Evolutionary conservation across 2,888 invertebrate genomes (phyloP).

Genomic region (Amblyjoppa fuscipennis): DNA sequence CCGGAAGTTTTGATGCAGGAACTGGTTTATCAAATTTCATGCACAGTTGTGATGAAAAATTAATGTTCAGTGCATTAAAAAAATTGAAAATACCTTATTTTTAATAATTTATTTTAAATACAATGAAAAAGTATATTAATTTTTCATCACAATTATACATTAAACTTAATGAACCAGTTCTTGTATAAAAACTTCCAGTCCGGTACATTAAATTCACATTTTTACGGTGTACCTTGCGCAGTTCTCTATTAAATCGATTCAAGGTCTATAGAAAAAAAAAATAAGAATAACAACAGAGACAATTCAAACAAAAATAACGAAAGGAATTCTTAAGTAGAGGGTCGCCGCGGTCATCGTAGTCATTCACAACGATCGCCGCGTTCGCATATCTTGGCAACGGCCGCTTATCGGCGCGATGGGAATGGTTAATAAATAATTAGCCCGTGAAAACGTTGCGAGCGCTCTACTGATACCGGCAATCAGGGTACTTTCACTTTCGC

Average conservation of each 20-base stretch:
- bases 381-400: slow-evolving; percentile 23
- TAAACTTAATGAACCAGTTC: too few species aligned
- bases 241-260: slow-evolving; percentile 26
- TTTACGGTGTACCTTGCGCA: not conserved
- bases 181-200: too few species aligned
- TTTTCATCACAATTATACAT: too few species aligned
- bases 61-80: too few species aligned
- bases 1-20: too few species aligned
- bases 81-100: too few species aligned
- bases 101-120: too few species aligned
- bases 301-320: not conserved
- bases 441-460: slow-evolving; percentile 18
- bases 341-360: not conserved
- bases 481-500: slow-evolving; percentile 27
- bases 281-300: not conserved
- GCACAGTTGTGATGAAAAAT: too few species aligned
- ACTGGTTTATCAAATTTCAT: too few species aligned
- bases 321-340: not conserved
- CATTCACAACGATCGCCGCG: not conserved
- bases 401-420: slow-evolving; percentile 47
- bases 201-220: too few species aligned
- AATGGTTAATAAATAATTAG: slow-evolving; percentile 46
- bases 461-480: slow-evolving; percentile 17
- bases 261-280: slow-evolving; percentile 4
- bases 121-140: too few species aligned